Evolutionary conservation across 2,113 vertebrate genomes (phyloP), one percentile per base, ranked within the genome.

Genomic region (Catharus bicknelli): DNA sequence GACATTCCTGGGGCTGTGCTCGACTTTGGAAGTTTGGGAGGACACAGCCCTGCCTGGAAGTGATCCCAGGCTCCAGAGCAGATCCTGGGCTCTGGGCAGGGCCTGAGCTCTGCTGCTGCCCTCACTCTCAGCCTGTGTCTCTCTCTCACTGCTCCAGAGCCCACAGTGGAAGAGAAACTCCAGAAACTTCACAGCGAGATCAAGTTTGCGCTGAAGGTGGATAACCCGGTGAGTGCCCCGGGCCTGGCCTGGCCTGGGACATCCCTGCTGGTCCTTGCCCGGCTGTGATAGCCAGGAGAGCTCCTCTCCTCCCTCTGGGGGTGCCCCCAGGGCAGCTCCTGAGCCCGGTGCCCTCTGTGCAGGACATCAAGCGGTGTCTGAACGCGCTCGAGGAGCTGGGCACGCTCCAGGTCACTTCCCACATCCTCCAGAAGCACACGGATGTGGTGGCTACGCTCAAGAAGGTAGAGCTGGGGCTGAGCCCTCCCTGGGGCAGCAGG

Each of bases 141-240:
- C 17, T 90, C 16, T 90, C 16, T 69, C 57, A 27, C 38, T 90
- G n/a, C 47, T 85, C 43, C 95, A 99, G 99, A 99, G 66, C 97
- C 98, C 30, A 99, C 98, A 0, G 98, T 99, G 14, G 99, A 99
- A 53, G 99, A 99, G 97, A 98, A 98, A 70, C 98, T 99, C 5
- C 99, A 99, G 97, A 99, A 99, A 78, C 98, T 99, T 30, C 99
- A 99, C 97, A 99, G 98, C 2, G 99, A 99, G 90, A 98, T 99
- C 92, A 99, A 99, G 96, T 99, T 99, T 95, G 98, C 99, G 42
- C 97, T 99, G 68, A 99, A 99, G 95, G 99, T 99, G 17, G 99
- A 99, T 96, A 99, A 98, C 92, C 99, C 99, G 59, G 99, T 99
- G 94, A 98, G 99, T 96, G 16, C 8, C 0, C 0, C 1, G 1